Base-by-base conservation (phyloP, 2,888 invertebrate species). In the Drosophila ustulata region DNA sequence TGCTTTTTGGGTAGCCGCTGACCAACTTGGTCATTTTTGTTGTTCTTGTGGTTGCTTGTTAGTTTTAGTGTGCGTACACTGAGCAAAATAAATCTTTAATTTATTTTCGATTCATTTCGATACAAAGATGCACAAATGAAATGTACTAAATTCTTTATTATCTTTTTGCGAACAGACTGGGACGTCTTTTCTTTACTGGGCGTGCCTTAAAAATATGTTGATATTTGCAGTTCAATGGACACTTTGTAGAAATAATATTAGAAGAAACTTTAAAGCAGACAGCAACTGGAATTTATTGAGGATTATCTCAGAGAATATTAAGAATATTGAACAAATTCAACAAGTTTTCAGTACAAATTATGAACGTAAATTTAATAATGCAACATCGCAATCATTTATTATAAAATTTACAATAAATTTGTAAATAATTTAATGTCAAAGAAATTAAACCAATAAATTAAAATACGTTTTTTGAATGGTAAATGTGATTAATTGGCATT, bases 21-120 rank as follows among this genome's bases (percentile, higher is more conserved):
- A 25, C 53, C 57, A 62, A 62, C 69, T 81, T 81, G 75, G 73
- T 68, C 70, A 72, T 51, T 75, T 68, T 66, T 67, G 66, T 75
- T 78, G 72, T 67, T 72, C 55, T 62, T 55, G 55, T 34, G 50
- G 46, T 11, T 68, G 37, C 50, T 50, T 39, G 58, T 58, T 59
- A 43, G 41, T 23, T 66, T 34, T 41, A 28, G 23, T n/a, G 23
- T 11, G 7, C n/a, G 4, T 25, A 58, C 74, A 76, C 75, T 66
- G 74, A n/a, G 25, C 32, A 4, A 69, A 74, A 70, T 18, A 43
- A 45, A 49, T 66, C 47, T 30, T 53, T n/a, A 18, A 43, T 30
- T 11, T 30, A 37, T 25, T n/a, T 53, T 18, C 39, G 18, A 23
- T 30, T 49, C 7, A 3, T 11, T 8, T 11, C 25, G 25, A 43